A percentile compares a stretch with the other conserved stretches of the same genome.
These are phyloP conservation scores for Anthoscopus minutus DNA, from an alignment of 2,113 vertebrate genomes.

Conservation along the genomic window DNA sequence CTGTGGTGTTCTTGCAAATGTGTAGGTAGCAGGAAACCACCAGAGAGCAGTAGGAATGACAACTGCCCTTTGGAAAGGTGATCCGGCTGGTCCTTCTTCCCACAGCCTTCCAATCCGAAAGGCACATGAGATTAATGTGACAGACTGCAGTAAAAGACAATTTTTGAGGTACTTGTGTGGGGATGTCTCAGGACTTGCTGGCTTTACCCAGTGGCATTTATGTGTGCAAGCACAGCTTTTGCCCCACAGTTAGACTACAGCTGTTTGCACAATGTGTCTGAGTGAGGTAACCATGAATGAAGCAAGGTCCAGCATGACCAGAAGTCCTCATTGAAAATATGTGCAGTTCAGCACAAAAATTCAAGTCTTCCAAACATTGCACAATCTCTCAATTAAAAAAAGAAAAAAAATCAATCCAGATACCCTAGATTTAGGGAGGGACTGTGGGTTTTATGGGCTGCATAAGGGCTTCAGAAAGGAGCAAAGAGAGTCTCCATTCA, in stretches of 20 bases:
- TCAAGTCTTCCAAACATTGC: not conserved
- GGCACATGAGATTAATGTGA: not conserved
- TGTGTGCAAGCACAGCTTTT: not conserved
- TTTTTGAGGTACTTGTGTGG: not conserved
- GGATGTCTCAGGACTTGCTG: not conserved
- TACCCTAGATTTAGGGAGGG: not conserved
- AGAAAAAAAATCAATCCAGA: not conserved
- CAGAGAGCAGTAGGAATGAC: not conserved
- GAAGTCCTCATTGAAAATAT: not conserved
- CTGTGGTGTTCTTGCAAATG: rapidly evolving
- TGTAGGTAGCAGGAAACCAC: not conserved
- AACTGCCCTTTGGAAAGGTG: not conserved
- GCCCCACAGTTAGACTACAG: not conserved
- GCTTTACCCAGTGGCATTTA: not conserved
- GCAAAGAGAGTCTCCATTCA: not conserved
- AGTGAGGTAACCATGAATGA: not conserved
- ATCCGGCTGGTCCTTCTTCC: not conserved
- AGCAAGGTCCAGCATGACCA: not conserved
- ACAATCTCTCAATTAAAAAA: not conserved
- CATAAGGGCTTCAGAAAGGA: not conserved
- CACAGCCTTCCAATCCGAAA: not conserved
- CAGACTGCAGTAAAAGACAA: not conserved
- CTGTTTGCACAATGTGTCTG: not conserved
- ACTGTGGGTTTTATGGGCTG: not conserved
- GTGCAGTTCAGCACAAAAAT: not conserved